Percentiles rank a stretch among this genome's conserved stretches.
These are phyloP conservation scores for Nothobranchius kuhntae DNA, from an alignment of 2,113 vertebrate species.

Conservation along the genomic window DNA sequence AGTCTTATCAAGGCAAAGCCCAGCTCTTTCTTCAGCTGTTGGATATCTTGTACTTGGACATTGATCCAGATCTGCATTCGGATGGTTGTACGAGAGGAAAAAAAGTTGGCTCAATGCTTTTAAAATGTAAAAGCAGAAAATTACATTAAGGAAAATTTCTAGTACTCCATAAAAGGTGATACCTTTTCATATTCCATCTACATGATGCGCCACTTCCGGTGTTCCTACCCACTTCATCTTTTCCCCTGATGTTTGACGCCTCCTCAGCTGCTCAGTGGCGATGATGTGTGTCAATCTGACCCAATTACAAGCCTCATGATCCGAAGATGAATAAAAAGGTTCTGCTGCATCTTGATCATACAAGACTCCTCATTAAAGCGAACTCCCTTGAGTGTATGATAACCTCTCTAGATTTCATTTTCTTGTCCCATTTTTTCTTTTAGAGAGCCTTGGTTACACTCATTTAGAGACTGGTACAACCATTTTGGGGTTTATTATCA, in stretches of 20 bases:
- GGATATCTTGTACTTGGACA: conserved; percentile 2
- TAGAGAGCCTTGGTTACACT: background rate
- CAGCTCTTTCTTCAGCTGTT: conserved; percentile 26
- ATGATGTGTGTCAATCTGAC: conserved; percentile 59
- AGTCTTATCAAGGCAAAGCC: conserved; percentile 17
- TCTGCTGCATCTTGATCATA: conserved; percentile 53
- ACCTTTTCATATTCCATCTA: background rate
- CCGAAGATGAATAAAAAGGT: conserved; percentile 54
- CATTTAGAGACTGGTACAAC: background rate
- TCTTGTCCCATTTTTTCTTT: conserved; percentile 36
- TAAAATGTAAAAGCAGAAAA: background rate
- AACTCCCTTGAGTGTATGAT: conserved; percentile 46
- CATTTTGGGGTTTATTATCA: background rate
- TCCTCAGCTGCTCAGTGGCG: conserved; percentile 44
- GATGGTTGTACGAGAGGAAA: background rate
- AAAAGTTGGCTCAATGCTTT: conserved; percentile 6
- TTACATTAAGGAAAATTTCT: too few species aligned
- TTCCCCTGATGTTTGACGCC: conserved; percentile 15
- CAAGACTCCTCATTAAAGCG: conserved; percentile 62
- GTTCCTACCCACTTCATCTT: conserved; percentile 6
- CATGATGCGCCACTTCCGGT: conserved; percentile 1
- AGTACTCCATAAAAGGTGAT: background rate
- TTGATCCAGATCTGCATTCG: conserved; percentile 12
- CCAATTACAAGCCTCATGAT: conserved; percentile 62
- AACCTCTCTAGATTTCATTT: conserved; percentile 21